These are phyloP conservation scores for Cydia fagiglandana DNA, from an alignment of 1,140 invertebrate species.

Conservation along the genomic window DNA sequence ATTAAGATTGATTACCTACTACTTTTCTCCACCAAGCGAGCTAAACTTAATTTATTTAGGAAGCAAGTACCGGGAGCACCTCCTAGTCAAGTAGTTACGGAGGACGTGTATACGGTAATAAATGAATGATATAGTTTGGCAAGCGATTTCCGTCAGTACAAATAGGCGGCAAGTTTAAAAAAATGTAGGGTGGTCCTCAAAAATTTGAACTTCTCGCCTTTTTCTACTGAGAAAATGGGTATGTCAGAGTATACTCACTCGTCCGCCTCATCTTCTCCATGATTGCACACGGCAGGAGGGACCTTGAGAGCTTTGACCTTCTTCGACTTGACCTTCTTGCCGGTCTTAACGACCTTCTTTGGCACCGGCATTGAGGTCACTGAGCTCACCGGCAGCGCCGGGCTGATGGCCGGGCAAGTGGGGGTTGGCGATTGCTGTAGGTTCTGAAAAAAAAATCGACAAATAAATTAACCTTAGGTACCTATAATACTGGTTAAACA, in stretches of 20 bases:
- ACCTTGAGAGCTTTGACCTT: conserved; percentile 55
- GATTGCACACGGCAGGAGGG: conserved; percentile 45
- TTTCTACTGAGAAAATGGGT: too few species aligned
- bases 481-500: too few species aligned
- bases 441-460: conserved; percentile 43
- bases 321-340: conserved; percentile 58
- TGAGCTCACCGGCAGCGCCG: conserved; percentile 65
- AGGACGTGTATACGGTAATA: background rate
- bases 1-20: too few species aligned
- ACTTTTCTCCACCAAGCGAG: too few species aligned
- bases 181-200: too few species aligned
- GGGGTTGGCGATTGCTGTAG: conserved; percentile 61
- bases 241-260: conserved; percentile 49
- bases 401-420: conserved; percentile 60
- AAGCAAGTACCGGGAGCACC: too few species aligned
- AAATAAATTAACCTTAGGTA: background rate
- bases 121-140: background rate
- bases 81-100: too few species aligned
- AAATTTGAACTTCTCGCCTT: too few species aligned
- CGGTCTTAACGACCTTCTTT: conserved; percentile 53
- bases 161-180: too few species aligned
- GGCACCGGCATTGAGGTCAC: conserved; percentile 54
- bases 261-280: conserved; percentile 52
- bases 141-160: too few species aligned
- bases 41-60: too few species aligned